Percentiles rank a stretch among this genome's conserved stretches.
phyloP scores from a whole-genome alignment of 1,140 invertebrate genomes.

The Kradibia gibbosae region DNA sequence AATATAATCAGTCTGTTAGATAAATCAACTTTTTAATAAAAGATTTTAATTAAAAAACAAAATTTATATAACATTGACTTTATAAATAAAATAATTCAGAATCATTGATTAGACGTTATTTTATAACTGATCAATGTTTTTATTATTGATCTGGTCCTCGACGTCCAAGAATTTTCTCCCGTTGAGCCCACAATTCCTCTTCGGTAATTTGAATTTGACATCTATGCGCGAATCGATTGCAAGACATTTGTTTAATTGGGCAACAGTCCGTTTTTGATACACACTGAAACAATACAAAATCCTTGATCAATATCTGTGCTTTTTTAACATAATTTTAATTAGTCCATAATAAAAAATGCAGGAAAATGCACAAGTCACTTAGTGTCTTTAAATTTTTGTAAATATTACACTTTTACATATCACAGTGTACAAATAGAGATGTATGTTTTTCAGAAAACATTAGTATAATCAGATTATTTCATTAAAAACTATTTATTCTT shows the following conservation, averaged over 20 bases:
- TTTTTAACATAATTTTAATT: no score
- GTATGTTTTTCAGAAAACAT: no score
- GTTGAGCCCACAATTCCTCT: conserved; percentile 59
- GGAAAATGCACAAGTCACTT: no score
- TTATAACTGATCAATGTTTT: conserved; percentile 42
- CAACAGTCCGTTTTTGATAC: conserved; percentile 57
- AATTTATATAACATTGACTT: neutral
- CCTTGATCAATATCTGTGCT: neutral
- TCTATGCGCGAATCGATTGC: conserved; percentile 61
- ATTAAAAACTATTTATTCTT: no score
- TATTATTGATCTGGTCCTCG: conserved; percentile 51
- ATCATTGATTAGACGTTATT: neutral
- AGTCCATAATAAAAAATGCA: no score
- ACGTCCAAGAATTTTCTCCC: conserved; percentile 63
- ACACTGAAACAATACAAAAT: conserved; percentile 58
- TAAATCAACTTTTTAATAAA: conserved; percentile 32
- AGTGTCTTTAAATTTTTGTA: no score
- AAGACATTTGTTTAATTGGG: conserved; percentile 45
- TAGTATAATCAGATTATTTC: no score
- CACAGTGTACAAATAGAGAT: no score
- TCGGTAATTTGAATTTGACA: conserved; percentile 67
- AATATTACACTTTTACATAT: no score
- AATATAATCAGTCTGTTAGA: conserved; percentile 27
- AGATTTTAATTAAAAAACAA: conserved; percentile 35
- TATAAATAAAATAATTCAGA: neutral